A percentile compares a stretch with the other conserved stretches of the same genome.
phyloP scores from a whole-genome alignment of 1,140 invertebrate species.

The Archivesica marissinica region DNA sequence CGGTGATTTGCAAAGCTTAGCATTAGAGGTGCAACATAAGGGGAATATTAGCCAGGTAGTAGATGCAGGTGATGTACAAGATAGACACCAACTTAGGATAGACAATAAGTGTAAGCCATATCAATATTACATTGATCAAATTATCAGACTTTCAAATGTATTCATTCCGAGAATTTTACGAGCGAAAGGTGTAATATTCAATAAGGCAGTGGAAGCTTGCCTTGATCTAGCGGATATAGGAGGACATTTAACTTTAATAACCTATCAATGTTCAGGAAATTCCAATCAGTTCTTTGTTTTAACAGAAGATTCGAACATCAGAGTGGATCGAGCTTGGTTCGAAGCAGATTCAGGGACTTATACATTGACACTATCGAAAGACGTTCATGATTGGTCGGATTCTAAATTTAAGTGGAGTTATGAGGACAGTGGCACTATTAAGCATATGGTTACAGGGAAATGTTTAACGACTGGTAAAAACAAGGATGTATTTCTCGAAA shows the following conservation, averaged over 20 bases:
- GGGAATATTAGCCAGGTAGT: not conserved
- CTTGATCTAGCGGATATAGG: not conserved
- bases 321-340: slow-evolving; percentile 10
- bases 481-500: not conserved
- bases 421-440: not conserved
- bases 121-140: slow-evolving; percentile 23
- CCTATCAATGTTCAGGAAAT: not conserved
- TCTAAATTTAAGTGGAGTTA: slow-evolving; percentile 30
- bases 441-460: not conserved
- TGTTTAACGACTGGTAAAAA: not conserved
- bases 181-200: not conserved
- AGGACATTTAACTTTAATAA: not conserved
- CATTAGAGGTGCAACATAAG: slow-evolving; percentile 5
- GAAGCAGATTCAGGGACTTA: not conserved
- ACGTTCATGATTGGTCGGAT: not conserved
- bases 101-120: slow-evolving; percentile 33
- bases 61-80: slow-evolving; percentile 1
- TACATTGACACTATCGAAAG: not conserved
- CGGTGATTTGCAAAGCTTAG: slow-evolving; percentile 2
- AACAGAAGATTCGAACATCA: slow-evolving; percentile 26
- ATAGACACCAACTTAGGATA: not conserved
- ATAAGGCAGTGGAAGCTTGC: not conserved
- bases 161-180: not conserved
- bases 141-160: slow-evolving; percentile 1
- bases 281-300: slow-evolving; percentile 30